Evolutionary conservation across 2,888 invertebrate genomes (phyloP).

Genomic region (Epiblema foenella): DNA sequence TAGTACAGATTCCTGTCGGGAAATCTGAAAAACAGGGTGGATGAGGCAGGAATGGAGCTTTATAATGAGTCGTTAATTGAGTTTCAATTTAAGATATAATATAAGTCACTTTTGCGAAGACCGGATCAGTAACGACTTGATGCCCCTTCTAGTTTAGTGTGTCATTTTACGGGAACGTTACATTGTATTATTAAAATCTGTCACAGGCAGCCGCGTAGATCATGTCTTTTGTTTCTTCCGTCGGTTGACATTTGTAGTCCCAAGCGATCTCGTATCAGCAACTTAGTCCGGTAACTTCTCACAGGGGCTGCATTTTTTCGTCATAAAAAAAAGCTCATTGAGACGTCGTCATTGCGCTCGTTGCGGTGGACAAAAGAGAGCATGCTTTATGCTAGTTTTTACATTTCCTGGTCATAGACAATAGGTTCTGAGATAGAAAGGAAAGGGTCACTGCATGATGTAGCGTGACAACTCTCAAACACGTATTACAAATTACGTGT

Average conservation of each 20-base stretch:
- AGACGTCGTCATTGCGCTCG: conserved; percentile 43
- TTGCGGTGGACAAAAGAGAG: conserved; percentile 46
- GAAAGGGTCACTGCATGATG: conserved; percentile 42
- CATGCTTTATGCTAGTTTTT: conserved; percentile 45
- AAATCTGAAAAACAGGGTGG: too few relatives aligned
- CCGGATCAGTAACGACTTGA: conserved; percentile 3
- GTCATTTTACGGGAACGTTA: conserved; percentile 10
- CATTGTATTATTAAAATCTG: conserved; percentile 24
- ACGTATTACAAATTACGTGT: not conserved
- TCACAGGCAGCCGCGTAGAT: conserved; percentile 16
- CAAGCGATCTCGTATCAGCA: conserved; percentile 33
- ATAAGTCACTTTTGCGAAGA: not conserved
- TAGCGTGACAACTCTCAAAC: conserved; percentile 13
- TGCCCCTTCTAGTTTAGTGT: not conserved
- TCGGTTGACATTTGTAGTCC: conserved; percentile 31
- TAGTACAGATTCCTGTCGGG: too few relatives aligned
- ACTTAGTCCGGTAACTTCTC: conserved; percentile 29
- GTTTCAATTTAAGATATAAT: too few relatives aligned
- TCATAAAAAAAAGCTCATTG: conserved; percentile 41
- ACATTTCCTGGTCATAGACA: conserved; percentile 49
- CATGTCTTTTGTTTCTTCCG: conserved; percentile 12
- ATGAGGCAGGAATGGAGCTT: too few relatives aligned
- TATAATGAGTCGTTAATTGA: not conserved
- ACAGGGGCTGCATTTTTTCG: conserved; percentile 35
- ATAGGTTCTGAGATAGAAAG: conserved; percentile 48